phyloP scores from a whole-genome alignment of 2,113 vertebrate species.

The Cyanoliseus patagonus region DNA sequence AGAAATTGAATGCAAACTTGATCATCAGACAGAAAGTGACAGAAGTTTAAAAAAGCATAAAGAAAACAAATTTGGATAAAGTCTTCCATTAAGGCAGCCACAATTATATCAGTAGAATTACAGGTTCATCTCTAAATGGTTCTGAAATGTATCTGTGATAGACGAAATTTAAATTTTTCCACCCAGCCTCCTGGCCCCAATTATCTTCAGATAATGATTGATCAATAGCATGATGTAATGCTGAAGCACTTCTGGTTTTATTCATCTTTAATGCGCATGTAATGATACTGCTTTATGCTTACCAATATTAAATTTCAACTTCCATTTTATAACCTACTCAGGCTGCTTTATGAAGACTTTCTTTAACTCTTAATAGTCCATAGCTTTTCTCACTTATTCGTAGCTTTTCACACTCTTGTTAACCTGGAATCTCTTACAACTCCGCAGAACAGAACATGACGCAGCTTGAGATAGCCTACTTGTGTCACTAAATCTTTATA shows the following conservation, averaged over 20 bases:
- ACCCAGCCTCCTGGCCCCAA: neutral
- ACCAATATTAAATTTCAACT: neutral
- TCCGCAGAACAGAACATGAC: neutral
- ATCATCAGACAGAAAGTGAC: neutral
- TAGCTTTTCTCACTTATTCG: neutral
- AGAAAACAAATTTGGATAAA: neutral
- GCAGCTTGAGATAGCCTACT: neutral
- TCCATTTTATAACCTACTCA: neutral
- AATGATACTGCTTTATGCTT: neutral
- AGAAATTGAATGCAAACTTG: neutral
- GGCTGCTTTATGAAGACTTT: neutral
- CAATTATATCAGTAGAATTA: neutral
- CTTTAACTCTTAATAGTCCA: neutral
- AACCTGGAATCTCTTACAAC: neutral
- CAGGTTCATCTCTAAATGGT: neutral
- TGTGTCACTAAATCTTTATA: neutral
- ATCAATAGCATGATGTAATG: neutral
- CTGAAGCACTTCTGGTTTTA: neutral
- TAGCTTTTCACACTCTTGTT: neutral
- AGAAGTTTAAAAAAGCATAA: neutral
- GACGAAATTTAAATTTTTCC: neutral
- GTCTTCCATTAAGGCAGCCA: neutral
- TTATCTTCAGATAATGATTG: neutral
- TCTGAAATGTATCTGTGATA: neutral
- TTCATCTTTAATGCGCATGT: neutral